Conservation (phyloP, 30 jellyfish, hydroid and myxozoan genomes). For the Hydractinia symbiolongicarpus region DNA sequence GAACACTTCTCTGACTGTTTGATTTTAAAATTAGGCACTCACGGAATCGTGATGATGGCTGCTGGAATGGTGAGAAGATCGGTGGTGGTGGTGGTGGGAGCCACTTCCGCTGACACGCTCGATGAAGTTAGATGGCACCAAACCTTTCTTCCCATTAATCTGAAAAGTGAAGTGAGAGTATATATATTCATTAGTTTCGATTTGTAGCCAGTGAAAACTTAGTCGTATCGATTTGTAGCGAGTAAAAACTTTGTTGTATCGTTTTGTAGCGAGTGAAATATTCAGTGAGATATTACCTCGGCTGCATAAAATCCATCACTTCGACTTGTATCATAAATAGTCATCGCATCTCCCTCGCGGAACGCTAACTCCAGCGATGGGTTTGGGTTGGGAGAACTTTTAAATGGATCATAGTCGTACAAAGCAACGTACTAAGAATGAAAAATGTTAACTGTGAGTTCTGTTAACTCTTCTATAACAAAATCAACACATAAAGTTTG, state of each 20-base stretch:
- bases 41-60: constrained; percentile 17
- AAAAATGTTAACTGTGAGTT: not conserved
- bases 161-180: constrained; percentile 16
- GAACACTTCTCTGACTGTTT: no score
- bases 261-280: no score
- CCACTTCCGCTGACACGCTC: constrained; percentile 36
- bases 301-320: constrained; percentile 95
- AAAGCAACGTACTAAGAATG: constrained; percentile 72
- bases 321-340: constrained; percentile 67
- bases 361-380: constrained; percentile 81
- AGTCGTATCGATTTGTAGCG: no score
- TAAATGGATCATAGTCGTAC: constrained; percentile 93
- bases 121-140: constrained; percentile 93
- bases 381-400: constrained; percentile 97
- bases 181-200: not conserved
- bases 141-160: constrained; percentile 86
- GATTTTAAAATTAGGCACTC: not conserved
- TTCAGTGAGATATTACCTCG: constrained; percentile 83
- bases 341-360: constrained; percentile 83
- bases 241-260: no score
- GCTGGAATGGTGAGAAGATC: constrained; percentile 3
- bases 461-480: no score
- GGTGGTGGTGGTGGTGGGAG: not conserved
- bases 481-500: not conserved
- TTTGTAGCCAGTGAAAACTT: no score